These are phyloP conservation scores for Erannis defoliaria DNA, from an alignment of 2,888 invertebrate species.

Conservation along the genomic window DNA sequence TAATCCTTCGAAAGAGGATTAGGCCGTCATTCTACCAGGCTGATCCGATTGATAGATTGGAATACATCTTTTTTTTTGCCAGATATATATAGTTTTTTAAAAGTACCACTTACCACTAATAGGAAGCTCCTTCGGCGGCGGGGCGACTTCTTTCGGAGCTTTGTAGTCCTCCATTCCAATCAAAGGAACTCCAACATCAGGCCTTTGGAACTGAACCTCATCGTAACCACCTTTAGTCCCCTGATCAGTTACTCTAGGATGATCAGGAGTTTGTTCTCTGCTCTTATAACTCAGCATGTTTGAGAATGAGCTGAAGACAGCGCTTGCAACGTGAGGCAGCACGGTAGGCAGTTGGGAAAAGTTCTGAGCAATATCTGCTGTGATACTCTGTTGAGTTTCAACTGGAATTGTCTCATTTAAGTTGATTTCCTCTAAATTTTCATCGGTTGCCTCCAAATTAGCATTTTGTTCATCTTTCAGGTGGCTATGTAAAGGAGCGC, in stretches of 20 bases:
- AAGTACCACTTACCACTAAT: conserved; percentile 62
- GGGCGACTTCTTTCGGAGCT: conserved; percentile 59
- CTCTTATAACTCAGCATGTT: conserved; percentile 80
- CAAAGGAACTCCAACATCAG: conserved; percentile 51
- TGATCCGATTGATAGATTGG: no score
- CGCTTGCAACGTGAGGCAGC: conserved; percentile 87
- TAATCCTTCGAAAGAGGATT: no score
- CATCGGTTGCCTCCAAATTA: conserved; percentile 77
- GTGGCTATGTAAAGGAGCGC: conserved; percentile 73
- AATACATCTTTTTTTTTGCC: no score
- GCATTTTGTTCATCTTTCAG: conserved; percentile 81
- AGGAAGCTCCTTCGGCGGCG: conserved; percentile 74
- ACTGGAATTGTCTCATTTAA: conserved; percentile 64
- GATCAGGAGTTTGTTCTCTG: conserved; percentile 71
- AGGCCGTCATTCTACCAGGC: no score
- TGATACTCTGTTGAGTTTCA: conserved; percentile 69
- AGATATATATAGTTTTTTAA: no score
- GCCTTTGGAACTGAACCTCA: conserved; percentile 49
- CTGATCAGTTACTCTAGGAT: conserved; percentile 37
- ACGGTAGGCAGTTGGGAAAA: conserved; percentile 87
- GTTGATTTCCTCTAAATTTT: conserved; percentile 77
- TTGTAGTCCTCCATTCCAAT: conserved; percentile 58
- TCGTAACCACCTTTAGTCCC: conserved; percentile 43
- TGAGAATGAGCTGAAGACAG: conserved; percentile 88
- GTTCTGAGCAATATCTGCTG: conserved; percentile 83